These are phyloP conservation scores for Erpornis zantholeuca DNA, from an alignment of 2,113 vertebrate species.

Conservation along the genomic window DNA sequence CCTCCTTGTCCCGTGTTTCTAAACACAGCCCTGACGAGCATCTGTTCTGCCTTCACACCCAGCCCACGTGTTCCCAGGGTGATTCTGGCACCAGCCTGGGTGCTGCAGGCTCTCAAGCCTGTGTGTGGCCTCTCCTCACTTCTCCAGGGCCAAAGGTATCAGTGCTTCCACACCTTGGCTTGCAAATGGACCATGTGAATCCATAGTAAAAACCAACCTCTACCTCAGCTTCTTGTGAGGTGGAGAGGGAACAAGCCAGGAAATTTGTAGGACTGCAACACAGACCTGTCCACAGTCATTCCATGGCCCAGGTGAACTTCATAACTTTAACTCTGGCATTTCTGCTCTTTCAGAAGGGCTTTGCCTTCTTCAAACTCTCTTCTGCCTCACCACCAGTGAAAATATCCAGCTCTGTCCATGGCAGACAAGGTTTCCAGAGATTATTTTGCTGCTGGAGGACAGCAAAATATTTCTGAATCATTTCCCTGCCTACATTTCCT, in stretches of 20 bases:
- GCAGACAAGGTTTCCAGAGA: neutral
- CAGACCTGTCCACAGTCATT: neutral
- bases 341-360: neutral
- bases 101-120: neutral
- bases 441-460: neutral
- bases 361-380: neutral
- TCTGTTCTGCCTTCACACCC: neutral
- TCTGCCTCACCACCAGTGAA: neutral
- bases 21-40: neutral
- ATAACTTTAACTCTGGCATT: neutral
- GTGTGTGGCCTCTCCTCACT: neutral
- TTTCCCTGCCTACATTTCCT: neutral
- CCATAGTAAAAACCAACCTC: neutral
- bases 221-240: neutral
- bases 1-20: neutral
- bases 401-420: neutral
- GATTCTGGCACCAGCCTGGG: neutral
- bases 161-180: neutral
- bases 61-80: neutral
- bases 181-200: neutral
- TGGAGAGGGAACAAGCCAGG: neutral
- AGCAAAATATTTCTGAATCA: neutral
- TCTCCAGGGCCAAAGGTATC: neutral
- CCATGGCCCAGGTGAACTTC: rapidly evolving
- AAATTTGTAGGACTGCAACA: neutral